phyloP scores from a whole-genome alignment of 1,140 invertebrate genomes.

The Brachionus rotundiformis region DNA sequence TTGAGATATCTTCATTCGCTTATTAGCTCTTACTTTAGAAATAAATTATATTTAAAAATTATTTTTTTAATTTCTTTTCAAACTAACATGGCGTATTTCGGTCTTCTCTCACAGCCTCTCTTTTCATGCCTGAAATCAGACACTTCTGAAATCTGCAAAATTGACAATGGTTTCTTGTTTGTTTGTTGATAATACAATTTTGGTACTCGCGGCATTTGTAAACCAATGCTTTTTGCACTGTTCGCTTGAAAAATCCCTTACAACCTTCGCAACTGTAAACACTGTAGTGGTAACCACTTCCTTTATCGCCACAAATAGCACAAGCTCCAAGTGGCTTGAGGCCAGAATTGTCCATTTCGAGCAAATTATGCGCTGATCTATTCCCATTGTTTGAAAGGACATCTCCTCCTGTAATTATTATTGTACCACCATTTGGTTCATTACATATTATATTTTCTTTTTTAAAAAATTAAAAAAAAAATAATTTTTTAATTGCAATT shows the following conservation, averaged over 20 bases:
- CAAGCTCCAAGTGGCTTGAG: slow-evolving; percentile 66
- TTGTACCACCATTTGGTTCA: neutral
- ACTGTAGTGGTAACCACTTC: slow-evolving; percentile 96
- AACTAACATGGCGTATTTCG: slow-evolving; percentile 54
- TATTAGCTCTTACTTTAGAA: slow-evolving; percentile 19
- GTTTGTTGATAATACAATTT: slow-evolving; percentile 62
- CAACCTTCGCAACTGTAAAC: slow-evolving; percentile 96
- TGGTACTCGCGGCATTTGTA: slow-evolving; percentile 64
- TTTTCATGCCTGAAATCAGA: slow-evolving; percentile 55
- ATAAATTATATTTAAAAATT: neutral
- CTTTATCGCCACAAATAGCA: slow-evolving; percentile 92
- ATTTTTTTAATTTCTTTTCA: neutral
- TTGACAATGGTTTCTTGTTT: slow-evolving; percentile 63
- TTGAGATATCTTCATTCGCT: slow-evolving; percentile 42
- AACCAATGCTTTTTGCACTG: slow-evolving; percentile 63
- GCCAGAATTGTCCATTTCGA: slow-evolving; percentile 16
- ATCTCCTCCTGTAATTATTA: slow-evolving; percentile 3
- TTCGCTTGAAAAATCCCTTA: slow-evolving; percentile 70
- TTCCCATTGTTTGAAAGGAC: neutral
- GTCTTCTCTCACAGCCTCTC: slow-evolving; percentile 62
- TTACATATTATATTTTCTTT: neutral
- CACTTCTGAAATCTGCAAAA: slow-evolving; percentile 65
- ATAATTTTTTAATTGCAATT: neutral
- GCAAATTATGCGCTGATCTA: neutral
- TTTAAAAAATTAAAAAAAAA: neutral